These are phyloP conservation scores for Strix uralensis DNA, from an alignment of 2,113 vertebrate genomes.

Conservation along the genomic window DNA sequence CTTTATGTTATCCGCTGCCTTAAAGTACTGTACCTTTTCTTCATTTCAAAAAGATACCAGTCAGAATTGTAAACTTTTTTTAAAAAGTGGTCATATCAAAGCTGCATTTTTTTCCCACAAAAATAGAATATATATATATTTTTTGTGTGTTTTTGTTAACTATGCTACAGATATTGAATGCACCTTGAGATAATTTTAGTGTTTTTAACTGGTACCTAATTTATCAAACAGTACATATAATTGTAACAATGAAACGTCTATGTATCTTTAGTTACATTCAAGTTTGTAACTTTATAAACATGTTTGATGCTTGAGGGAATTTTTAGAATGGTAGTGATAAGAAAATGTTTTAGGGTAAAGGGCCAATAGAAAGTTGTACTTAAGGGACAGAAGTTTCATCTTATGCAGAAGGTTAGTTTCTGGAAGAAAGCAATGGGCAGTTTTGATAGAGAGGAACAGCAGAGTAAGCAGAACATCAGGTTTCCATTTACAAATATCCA, in stretches of 20 bases:
- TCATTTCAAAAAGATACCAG: conserved; percentile 66
- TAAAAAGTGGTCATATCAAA: conserved; percentile 72
- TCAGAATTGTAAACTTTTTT: conserved; percentile 76
- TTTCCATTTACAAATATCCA: conserved; percentile 70
- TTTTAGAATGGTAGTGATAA: conserved; percentile 73
- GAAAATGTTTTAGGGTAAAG: conserved; percentile 57
- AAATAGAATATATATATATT: conserved; percentile 82
- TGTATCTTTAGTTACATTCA: conserved; percentile 84
- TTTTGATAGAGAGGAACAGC: conserved; percentile 19
- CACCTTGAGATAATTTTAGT: conserved; percentile 85
- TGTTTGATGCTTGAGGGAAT: conserved; percentile 78
- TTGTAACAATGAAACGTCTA: conserved; percentile 81
- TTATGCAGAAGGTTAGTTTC: conserved; percentile 37
- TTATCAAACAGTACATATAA: conserved; percentile 82
- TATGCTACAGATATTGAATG: conserved; percentile 82
- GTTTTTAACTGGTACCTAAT: conserved; percentile 87
- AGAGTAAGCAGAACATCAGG: conserved; percentile 65
- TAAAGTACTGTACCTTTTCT: conserved; percentile 75
- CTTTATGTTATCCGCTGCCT: conserved; percentile 79
- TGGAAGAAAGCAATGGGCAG: conserved; percentile 27
- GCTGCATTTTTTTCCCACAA: conserved; percentile 80
- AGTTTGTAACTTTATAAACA: conserved; percentile 85
- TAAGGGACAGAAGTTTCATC: conserved; percentile 44
- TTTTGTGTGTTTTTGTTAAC: conserved; percentile 83
- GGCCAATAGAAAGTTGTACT: conserved; percentile 23